Conservation (phyloP, 2,888 invertebrate species). For the Iselma pallidipennis region DNA sequence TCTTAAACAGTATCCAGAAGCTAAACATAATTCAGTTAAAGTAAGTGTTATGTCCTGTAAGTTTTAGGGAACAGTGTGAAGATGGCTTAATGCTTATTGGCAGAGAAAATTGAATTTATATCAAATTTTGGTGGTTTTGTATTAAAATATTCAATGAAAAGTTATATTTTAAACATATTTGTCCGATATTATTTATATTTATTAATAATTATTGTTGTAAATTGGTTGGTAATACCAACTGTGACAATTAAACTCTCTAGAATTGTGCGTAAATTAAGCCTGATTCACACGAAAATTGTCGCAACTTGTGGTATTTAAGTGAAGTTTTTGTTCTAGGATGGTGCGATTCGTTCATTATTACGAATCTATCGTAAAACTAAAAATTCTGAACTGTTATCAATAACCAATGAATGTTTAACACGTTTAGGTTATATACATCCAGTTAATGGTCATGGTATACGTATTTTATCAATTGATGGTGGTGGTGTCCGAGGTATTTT, state of each 20-base stretch:
- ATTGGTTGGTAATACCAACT: too few species aligned
- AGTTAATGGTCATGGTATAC: constrained; percentile 72
- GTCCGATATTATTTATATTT: too few species aligned
- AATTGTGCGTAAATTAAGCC: too few species aligned
- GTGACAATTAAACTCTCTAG: not conserved
- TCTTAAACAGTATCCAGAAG: constrained; percentile 74
- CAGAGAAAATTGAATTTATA: too few species aligned
- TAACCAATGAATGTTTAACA: constrained; percentile 63
- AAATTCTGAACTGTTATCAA: constrained; percentile 48
- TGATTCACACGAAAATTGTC: not conserved
- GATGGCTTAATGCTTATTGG: not conserved
- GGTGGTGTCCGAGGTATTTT: constrained; percentile 89
- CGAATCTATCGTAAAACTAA: constrained; percentile 57
- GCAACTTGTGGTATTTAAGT: not conserved
- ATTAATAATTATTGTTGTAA: too few species aligned
- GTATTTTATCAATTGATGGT: constrained; percentile 85
- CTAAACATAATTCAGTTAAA: constrained; percentile 73
- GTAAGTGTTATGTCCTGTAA: constrained; percentile 47
- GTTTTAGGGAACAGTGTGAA: too few species aligned
- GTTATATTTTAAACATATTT: too few species aligned
- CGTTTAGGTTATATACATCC: constrained; percentile 73
- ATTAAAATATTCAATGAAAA: too few species aligned
- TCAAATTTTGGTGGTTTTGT: too few species aligned
- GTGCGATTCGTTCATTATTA: constrained; percentile 68
- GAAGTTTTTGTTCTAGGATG: constrained; percentile 58